Conservation (phyloP, 2,113 vertebrate genomes). For the Dromaius novaehollandiae region DNA sequence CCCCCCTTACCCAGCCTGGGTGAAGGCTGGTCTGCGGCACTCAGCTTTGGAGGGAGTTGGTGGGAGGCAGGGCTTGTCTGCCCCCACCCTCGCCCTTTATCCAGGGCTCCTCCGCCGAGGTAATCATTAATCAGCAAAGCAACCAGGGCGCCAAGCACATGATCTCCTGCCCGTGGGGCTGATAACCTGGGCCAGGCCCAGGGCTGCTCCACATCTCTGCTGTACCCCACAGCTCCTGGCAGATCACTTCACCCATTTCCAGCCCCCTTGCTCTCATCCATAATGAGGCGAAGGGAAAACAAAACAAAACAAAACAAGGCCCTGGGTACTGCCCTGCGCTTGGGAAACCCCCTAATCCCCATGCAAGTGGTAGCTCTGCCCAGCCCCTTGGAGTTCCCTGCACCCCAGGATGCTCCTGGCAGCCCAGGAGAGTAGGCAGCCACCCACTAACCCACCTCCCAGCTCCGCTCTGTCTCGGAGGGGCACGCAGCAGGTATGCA, state of each 20-base stretch:
- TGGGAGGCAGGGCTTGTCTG: background rate
- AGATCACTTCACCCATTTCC: background rate
- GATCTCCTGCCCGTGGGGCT: background rate
- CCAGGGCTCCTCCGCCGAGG: background rate
- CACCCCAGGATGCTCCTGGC: background rate
- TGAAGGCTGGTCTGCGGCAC: background rate
- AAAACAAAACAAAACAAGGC: too few relatives aligned
- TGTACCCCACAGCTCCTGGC: background rate
- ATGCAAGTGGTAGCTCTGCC: background rate
- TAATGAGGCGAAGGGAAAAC: too few relatives aligned
- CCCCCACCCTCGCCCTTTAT: too few relatives aligned
- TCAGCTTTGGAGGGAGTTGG: background rate
- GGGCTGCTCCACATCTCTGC: rapidly evolving
- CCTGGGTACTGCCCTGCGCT: too few relatives aligned
- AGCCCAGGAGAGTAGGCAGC: background rate
- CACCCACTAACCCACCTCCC: background rate
- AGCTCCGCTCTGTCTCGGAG: background rate
- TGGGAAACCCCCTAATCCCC: background rate
- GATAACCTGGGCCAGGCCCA: rapidly evolving
- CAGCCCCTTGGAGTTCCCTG: too few relatives aligned
- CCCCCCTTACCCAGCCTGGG: background rate
- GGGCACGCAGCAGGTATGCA: background rate
- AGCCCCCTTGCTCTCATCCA: too few relatives aligned
- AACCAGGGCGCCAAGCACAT: background rate
- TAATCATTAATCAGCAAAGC: background rate